Evolutionary conservation across 2,113 vertebrate species (phyloP).

Genomic region (Bungarus multicinctus): DNA sequence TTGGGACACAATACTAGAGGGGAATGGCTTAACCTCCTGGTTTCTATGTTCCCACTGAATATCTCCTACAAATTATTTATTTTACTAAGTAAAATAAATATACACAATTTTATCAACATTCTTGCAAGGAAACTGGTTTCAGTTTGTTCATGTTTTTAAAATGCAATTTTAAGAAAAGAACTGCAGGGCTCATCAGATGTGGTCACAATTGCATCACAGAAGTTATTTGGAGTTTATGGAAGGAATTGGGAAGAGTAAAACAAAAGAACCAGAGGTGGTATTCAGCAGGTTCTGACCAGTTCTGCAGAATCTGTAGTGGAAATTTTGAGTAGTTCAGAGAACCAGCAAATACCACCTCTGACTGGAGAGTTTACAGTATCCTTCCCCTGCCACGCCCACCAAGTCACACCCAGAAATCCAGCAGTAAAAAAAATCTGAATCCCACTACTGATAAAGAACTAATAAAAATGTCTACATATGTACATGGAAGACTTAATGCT

Average conservation of each 20-base stretch:
- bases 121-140: background rate
- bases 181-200: background rate
- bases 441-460: too few relatives aligned
- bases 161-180: background rate
- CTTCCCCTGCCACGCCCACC: too few relatives aligned
- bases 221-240: background rate
- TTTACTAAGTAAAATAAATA: background rate
- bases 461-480: background rate
- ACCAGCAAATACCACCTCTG: too few relatives aligned
- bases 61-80: background rate
- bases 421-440: too few relatives aligned
- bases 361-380: too few relatives aligned
- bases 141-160: background rate
- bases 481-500: background rate
- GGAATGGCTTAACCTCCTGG: background rate
- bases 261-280: background rate
- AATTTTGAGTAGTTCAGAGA: too few relatives aligned
- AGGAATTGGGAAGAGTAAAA: background rate
- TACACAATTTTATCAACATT: background rate
- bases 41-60: background rate
- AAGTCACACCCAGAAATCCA: too few relatives aligned
- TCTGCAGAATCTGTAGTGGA: too few relatives aligned
- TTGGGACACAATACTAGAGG: background rate
- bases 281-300: too few relatives aligned
- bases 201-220: background rate